Conservation (phyloP, 2,113 vertebrate species). For the Cromileptes altivelis region DNA sequence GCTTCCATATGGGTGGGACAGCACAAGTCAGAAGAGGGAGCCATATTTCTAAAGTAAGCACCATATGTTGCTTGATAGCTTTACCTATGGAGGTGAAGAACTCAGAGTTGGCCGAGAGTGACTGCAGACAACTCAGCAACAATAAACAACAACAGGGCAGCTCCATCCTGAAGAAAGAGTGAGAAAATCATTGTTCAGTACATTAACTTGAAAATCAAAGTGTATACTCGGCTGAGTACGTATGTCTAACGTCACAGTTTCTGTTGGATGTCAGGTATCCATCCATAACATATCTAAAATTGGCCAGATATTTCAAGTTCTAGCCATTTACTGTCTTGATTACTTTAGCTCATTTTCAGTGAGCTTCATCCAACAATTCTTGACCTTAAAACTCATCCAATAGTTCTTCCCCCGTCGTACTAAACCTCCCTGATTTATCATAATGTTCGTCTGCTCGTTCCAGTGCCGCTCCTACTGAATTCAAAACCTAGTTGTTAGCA, state of each 20-base stretch:
- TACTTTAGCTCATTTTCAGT: not conserved
- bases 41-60: not conserved
- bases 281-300: not conserved
- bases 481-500: not conserved
- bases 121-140: slow-evolving; percentile 85
- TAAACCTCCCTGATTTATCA: not conserved
- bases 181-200: not conserved
- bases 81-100: slow-evolving; percentile 98
- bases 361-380: slow-evolving; percentile 1
- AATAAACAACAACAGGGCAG: slow-evolving; percentile 79
- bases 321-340: not conserved
- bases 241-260: not conserved
- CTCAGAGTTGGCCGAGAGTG: slow-evolving; percentile 87
- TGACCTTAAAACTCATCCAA: not conserved
- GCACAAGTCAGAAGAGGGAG: not conserved
- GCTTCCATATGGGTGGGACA: not conserved
- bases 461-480: not conserved
- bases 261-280: not conserved
- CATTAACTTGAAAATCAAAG: not conserved
- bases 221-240: not conserved
- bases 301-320: not conserved
- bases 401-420: not conserved
- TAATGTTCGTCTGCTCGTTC: too few species aligned
- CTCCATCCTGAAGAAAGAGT: slow-evolving; percentile 74
- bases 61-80: slow-evolving; percentile 17